phyloP scores from a whole-genome alignment of 2,888 invertebrate genomes.

The Hypsopygia costalis region DNA sequence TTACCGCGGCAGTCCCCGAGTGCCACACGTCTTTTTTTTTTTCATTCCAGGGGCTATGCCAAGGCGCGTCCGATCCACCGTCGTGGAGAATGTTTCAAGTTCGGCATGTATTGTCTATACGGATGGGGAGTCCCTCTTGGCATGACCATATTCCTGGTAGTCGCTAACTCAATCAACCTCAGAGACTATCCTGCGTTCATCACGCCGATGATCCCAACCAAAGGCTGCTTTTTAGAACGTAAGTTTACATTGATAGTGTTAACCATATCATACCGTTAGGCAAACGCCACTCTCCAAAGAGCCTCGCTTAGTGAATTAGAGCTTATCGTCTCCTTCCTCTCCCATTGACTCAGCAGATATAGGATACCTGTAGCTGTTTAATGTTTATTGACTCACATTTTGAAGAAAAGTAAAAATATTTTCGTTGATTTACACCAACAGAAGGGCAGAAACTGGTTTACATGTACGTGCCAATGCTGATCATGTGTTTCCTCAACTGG shows the following conservation, averaged over 20 bases:
- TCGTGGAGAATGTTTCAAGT: slow-evolving; percentile 57
- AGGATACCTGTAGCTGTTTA: too few relatives aligned
- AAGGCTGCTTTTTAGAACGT: slow-evolving; percentile 59
- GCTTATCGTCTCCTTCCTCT: too few relatives aligned
- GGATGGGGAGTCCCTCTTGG: slow-evolving; percentile 52
- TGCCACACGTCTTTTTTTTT: too few relatives aligned
- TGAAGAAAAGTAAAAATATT: neutral
- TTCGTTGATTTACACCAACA: slow-evolving; percentile 16
- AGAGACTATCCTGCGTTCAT: slow-evolving; percentile 48
- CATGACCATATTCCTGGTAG: slow-evolving; percentile 37
- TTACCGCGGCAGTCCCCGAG: too few relatives aligned
- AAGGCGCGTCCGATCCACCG: slow-evolving; percentile 64
- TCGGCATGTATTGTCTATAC: slow-evolving; percentile 54
- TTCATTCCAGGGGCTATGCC: slow-evolving; percentile 61
- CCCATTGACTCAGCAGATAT: too few relatives aligned
- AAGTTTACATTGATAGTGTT: slow-evolving; percentile 7
- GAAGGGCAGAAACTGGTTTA: slow-evolving; percentile 55
- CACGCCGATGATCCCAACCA: slow-evolving; percentile 39
- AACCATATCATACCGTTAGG: too few relatives aligned
- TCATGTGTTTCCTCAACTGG: slow-evolving; percentile 59
- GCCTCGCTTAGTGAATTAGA: too few relatives aligned
- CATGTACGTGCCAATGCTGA: slow-evolving; percentile 60
- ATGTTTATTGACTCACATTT: too few relatives aligned
- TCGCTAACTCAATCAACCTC: slow-evolving; percentile 35
- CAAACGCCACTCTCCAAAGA: too few relatives aligned